These are phyloP conservation scores for Tinamus major DNA, from an alignment of 2,797 vertebrate genomes.

Conservation along the genomic window DNA sequence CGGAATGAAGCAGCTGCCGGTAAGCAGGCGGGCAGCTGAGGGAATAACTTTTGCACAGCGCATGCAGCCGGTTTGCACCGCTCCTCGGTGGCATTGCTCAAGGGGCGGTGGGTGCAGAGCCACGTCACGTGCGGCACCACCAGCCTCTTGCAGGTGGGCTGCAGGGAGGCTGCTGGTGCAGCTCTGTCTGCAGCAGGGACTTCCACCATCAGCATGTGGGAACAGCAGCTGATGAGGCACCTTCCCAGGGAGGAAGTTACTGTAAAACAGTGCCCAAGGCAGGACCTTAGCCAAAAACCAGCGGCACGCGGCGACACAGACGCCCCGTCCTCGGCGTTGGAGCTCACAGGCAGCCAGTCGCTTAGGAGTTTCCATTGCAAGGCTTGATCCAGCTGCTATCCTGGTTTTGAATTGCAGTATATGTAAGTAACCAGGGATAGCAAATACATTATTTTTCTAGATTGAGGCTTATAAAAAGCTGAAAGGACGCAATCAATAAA, in stretches of 20 bases:
- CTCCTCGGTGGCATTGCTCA: not conserved
- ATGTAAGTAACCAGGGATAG: not conserved
- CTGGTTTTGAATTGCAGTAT: not conserved
- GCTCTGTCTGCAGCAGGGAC: not conserved
- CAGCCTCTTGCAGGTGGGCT: not conserved
- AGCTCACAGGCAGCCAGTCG: not conserved
- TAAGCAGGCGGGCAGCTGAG: not conserved
- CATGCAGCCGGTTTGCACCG: not conserved
- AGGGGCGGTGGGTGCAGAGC: not conserved
- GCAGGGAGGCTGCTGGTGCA: not conserved
- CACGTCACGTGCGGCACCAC: accelerated
- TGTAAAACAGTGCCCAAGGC: too few relatives aligned
- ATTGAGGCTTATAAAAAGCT: not conserved
- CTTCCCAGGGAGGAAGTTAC: not conserved
- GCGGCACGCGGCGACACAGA: too few relatives aligned
- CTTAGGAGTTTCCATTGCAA: not conserved
- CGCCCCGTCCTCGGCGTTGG: not conserved
- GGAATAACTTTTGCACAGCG: not conserved
- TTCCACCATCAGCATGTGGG: not conserved
- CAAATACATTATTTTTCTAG: not conserved
- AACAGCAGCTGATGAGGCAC: not conserved
- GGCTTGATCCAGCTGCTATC: not conserved
- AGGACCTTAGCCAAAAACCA: too few relatives aligned
- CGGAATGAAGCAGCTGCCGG: not conserved
- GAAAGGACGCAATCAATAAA: not conserved